Evolutionary conservation across 1,140 invertebrate species (phyloP), one percentile per base, ranked within the genome.

Genomic region (Eriosoma lanigerum): DNA sequence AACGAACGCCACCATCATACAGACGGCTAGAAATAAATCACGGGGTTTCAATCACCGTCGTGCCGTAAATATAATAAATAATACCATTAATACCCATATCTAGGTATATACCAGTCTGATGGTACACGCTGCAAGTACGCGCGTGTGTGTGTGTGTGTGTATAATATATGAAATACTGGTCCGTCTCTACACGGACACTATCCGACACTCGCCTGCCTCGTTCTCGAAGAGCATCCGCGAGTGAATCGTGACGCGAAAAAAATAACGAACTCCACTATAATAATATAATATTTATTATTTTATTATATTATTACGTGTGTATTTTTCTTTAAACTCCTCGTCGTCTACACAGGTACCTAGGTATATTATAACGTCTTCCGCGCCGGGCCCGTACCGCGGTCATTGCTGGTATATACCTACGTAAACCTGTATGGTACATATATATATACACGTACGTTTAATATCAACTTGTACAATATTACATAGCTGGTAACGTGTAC

Each of bases 191-290:
- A n/a, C n/a, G n/a, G n/a, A n/a, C 32, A 4, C 32, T 38, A 3
- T 38, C 32, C 32, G 32, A 8, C 32, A 38, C 32, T 38, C 8
- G 32, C 3, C 32, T 38, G 3, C 8, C 3, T 38, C 3, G 32
- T 38, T 8, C n/a, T n/a, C 32, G 32, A 62, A 4, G 8, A 26
- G 15, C 26, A 62, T 62, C 24, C 60, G 29, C 26, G 24, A 21
- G 26, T 62, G 48, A 54, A 19, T 72, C 68, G 68, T 52, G 68
- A 72, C 68, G 68, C 68, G 68, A 62, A 62, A 62, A 48, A 8
- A 48, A 62, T 29, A 29, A 29, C n/a, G n/a, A n/a, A n/a, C n/a
- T n/a, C n/a, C n/a, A n/a, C n/a, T n/a, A 19, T 32, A 72, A 24
- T 52, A 72, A 72, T 72, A 54, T 52, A 52, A 48, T 46, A 72